Percentiles rank a stretch among this genome's conserved stretches.
Evolutionary conservation across 2,888 invertebrate species (phyloP).

Genomic region (Standfussiana lucernea): DNA sequence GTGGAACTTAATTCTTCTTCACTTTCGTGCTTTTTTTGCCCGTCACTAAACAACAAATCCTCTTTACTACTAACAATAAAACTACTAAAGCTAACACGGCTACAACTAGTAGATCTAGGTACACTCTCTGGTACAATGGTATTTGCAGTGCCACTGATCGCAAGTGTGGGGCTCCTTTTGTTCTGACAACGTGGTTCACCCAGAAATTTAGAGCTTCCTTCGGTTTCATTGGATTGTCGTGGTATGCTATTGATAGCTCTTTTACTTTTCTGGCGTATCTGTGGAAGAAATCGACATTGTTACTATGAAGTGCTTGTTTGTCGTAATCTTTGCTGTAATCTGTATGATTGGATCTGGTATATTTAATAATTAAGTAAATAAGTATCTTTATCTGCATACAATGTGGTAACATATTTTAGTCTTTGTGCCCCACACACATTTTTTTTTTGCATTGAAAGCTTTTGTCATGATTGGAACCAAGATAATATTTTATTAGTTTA

Average conservation of each 20-base stretch:
- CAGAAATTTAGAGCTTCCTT: constrained; percentile 76
- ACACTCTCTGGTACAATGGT: constrained; percentile 78
- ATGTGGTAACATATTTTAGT: background rate
- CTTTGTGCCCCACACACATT: background rate
- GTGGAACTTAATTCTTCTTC: constrained; percentile 47
- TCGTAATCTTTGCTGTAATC: background rate
- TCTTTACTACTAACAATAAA: constrained; percentile 9
- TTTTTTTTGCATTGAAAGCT: background rate
- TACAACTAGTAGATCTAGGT: constrained; percentile 74
- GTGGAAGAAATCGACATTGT: constrained; percentile 24
- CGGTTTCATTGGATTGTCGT: constrained; percentile 74
- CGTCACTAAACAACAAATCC: constrained; percentile 14
- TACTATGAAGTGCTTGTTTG: background rate
- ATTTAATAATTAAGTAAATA: background rate
- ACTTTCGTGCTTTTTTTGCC: constrained; percentile 30
- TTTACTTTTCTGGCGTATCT: constrained; percentile 76
- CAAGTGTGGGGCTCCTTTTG: constrained; percentile 76
- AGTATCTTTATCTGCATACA: background rate
- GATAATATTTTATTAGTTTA: background rate
- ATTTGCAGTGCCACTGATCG: constrained; percentile 75
- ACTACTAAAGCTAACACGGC: constrained; percentile 37
- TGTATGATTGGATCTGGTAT: background rate
- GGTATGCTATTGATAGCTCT: constrained; percentile 76
- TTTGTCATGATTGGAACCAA: background rate
- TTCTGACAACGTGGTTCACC: constrained; percentile 79